phyloP scores from a whole-genome alignment of 2,888 invertebrate species.

The Xestobium rufovillosum region DNA sequence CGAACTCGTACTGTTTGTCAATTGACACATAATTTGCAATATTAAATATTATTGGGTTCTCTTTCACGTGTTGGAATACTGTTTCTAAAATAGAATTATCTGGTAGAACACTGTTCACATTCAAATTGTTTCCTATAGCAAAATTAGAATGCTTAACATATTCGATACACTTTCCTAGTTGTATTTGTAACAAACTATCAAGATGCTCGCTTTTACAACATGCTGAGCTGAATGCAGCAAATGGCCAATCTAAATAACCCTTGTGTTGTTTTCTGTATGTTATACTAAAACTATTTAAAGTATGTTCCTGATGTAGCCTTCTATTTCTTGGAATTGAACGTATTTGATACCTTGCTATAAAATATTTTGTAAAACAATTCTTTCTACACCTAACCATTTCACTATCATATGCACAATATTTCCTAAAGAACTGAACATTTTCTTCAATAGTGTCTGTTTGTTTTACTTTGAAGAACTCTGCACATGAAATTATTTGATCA shows the following conservation, averaged over 20 bases:
- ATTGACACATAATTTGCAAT: too few relatives aligned
- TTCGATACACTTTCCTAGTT: constrained; percentile 47
- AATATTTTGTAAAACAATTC: constrained; percentile 49
- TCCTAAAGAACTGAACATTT: constrained; percentile 56
- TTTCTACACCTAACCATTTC: constrained; percentile 27
- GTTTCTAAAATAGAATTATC: too few relatives aligned
- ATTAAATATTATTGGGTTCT: too few relatives aligned
- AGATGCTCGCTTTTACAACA: constrained; percentile 7
- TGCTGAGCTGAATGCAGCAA: constrained; percentile 11
- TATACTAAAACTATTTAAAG: too few relatives aligned
- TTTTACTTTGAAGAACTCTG: constrained; percentile 56
- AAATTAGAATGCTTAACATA: constrained; percentile 56
- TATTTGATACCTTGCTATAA: constrained; percentile 52
- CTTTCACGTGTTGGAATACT: too few relatives aligned
- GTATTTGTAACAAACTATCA: constrained; percentile 32
- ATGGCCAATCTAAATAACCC: constrained; percentile 4
- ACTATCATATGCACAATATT: constrained; percentile 29
- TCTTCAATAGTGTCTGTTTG: constrained; percentile 62
- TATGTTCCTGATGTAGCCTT: too few relatives aligned
- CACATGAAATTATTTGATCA: constrained; percentile 56
- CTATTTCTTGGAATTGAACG: constrained; percentile 46
- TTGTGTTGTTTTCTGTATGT: background rate
- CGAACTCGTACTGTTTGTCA: too few relatives aligned
- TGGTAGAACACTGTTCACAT: too few relatives aligned
- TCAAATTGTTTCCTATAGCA: too few relatives aligned